A percentile compares a stretch with the other conserved stretches of the same genome.
Evolutionary conservation across 2,888 invertebrate genomes (phyloP).

Genomic region (Drosophila infuscata): DNA sequence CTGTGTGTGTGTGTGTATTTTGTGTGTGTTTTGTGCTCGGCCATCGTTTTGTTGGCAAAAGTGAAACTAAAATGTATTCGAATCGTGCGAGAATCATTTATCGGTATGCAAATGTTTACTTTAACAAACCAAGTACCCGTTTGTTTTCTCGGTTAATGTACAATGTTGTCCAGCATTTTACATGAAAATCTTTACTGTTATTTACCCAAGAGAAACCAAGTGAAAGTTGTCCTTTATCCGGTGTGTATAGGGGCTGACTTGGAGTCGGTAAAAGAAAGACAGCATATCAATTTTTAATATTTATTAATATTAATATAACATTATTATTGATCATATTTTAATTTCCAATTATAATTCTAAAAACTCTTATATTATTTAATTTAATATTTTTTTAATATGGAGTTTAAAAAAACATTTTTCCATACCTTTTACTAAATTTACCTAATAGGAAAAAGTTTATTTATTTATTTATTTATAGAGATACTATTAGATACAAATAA

Average conservation of each 20-base stretch:
- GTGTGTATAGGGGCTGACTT: conserved; percentile 3
- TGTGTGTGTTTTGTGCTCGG: conserved; percentile 18
- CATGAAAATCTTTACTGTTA: background rate
- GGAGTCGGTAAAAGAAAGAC: conserved; percentile 4
- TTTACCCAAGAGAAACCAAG: conserved; percentile 11
- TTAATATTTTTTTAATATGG: background rate
- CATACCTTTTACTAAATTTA: background rate
- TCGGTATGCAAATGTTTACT: conserved; percentile 17
- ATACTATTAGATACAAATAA: too few relatives aligned
- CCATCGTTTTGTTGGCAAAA: conserved; percentile 56
- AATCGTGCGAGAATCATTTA: conserved; percentile 35
- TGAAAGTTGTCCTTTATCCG: conserved; percentile 33
- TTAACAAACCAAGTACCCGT: background rate
- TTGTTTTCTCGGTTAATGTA: conserved; percentile 8
- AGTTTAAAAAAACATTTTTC: background rate
- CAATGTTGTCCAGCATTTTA: conserved; percentile 12
- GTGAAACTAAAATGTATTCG: conserved; percentile 51
- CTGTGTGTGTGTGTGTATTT: conserved; percentile 4
- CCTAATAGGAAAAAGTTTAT: too few relatives aligned
- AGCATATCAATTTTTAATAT: background rate
- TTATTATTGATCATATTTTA: background rate
- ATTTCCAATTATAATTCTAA: background rate
- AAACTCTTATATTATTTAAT: background rate
- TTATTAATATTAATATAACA: background rate
- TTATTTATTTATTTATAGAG: too few relatives aligned